Evolutionary conservation across 2,113 vertebrate species (phyloP).

Genomic region (Hydropotes inermis): DNA sequence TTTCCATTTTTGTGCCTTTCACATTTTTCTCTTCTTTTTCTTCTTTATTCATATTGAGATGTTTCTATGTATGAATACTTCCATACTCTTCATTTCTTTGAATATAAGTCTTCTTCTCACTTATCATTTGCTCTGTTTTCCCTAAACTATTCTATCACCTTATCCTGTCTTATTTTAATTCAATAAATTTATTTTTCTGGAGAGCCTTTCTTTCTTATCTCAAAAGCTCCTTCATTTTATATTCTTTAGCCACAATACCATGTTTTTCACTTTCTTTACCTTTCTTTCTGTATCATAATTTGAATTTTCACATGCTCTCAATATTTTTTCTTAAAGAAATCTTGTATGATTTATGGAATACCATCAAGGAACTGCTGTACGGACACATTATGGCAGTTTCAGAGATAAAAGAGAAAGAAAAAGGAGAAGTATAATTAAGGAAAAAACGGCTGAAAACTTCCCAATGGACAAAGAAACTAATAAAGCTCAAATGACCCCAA

Average conservation of each 20-base stretch:
- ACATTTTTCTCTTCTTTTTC: neutral
- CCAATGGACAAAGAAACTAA: neutral
- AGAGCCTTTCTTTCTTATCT: neutral
- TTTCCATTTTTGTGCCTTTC: neutral
- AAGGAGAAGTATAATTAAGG: no score
- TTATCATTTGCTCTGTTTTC: neutral
- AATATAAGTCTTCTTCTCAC: neutral
- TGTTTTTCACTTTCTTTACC: neutral
- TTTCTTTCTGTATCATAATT: neutral
- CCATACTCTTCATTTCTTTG: neutral
- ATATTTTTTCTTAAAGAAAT: neutral
- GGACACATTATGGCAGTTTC: no score
- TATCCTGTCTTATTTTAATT: neutral
- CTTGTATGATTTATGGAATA: no score
- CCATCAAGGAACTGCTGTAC: no score
- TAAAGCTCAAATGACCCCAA: neutral
- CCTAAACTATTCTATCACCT: neutral
- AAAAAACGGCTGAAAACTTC: neutral
- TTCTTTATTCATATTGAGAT: neutral
- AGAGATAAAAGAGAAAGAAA: no score
- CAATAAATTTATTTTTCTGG: neutral
- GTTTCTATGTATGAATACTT: neutral
- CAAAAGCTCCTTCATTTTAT: neutral
- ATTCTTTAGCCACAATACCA: neutral
- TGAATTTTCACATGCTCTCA: neutral